Conservation (phyloP, 2,797 vertebrate species). For the Atherinosoma microstoma region DNA sequence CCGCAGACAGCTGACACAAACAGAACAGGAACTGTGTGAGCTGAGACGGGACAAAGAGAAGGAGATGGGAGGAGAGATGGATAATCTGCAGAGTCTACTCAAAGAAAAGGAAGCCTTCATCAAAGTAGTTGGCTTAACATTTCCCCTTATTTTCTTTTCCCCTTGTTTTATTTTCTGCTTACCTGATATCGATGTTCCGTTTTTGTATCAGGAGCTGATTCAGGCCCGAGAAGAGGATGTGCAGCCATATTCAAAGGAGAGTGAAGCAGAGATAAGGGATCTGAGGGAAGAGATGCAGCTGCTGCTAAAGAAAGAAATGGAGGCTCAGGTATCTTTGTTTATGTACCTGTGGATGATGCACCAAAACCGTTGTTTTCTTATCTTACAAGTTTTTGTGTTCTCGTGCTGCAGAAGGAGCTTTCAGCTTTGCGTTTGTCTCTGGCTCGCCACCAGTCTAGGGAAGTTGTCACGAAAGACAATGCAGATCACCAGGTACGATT, state of each 20-base stretch:
- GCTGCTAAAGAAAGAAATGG: constrained; percentile 88
- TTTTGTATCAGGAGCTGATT: constrained; percentile 70
- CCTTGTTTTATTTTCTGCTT: not conserved
- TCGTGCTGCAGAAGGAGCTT: constrained; percentile 85
- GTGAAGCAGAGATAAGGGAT: constrained; percentile 82
- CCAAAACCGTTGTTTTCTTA: not conserved
- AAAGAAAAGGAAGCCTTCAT: constrained; percentile 86
- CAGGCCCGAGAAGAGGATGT: constrained; percentile 67
- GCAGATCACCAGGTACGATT: constrained; percentile 85
- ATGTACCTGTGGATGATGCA: not conserved
- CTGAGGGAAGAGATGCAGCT: constrained; percentile 91
- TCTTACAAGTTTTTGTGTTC: not conserved
- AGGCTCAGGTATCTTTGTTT: constrained; percentile 86
- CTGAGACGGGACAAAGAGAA: constrained; percentile 71
- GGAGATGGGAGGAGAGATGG: constrained; percentile 61
- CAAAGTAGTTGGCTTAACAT: constrained; percentile 55
- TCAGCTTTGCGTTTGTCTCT: constrained; percentile 84
- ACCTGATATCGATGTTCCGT: constrained; percentile 1
- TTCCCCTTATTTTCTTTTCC: not conserved
- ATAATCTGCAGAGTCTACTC: constrained; percentile 75
- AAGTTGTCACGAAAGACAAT: constrained; percentile 40
- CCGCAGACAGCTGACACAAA: constrained; percentile 82
- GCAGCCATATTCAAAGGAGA: constrained; percentile 65
- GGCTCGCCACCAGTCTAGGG: constrained; percentile 49
- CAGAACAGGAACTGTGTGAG: constrained; percentile 75